phyloP scores from a whole-genome alignment of 2,113 vertebrate species.

The Galbula dea region DNA sequence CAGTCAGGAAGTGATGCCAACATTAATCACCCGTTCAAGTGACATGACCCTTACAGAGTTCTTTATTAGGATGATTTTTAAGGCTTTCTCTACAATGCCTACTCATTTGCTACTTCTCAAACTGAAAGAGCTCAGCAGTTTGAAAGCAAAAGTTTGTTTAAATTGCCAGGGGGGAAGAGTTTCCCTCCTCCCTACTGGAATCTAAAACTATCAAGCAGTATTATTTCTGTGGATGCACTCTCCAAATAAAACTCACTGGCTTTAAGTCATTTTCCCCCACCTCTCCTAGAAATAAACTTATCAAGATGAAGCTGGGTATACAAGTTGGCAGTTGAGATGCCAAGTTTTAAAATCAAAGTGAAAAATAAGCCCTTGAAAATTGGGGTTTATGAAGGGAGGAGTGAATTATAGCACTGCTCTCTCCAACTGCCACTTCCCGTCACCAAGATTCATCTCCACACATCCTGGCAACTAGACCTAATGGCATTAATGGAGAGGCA shows the following conservation, averaged over 20 bases:
- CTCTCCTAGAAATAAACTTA: constrained; percentile 21
- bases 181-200: not conserved
- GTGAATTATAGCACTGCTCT: not conserved
- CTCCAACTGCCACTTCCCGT: not conserved
- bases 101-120: not conserved
- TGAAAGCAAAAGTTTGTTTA: constrained; percentile 30
- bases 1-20: not conserved
- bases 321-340: not conserved
- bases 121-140: not conserved
- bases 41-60: not conserved
- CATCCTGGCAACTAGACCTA: not conserved
- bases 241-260: not conserved
- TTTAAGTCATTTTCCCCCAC: constrained; percentile 13
- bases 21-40: not conserved
- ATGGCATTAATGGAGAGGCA: not conserved
- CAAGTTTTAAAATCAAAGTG: not conserved
- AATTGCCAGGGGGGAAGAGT: not conserved
- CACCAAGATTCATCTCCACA: not conserved
- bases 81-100: not conserved
- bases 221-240: not conserved
- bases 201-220: not conserved
- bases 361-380: constrained; percentile 37
- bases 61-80: not conserved
- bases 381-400: constrained; percentile 10
- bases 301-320: not conserved